Percentiles rank a stretch among this genome's conserved stretches.
Conservation (phyloP, 2,888 invertebrate genomes). For the Dasypogon diadema region DNA sequence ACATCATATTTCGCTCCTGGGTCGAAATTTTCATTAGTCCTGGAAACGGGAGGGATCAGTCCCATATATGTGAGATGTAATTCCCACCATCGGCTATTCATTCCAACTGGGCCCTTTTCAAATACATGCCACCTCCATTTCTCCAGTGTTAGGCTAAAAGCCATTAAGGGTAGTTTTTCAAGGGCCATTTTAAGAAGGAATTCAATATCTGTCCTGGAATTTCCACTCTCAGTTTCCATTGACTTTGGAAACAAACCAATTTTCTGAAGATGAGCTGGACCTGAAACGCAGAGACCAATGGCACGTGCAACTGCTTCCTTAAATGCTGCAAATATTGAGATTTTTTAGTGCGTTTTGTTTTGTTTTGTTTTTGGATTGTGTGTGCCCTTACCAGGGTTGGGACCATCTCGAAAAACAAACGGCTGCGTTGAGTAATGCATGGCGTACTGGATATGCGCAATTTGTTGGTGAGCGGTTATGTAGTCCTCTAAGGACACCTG, state of each 20-base stretch:
- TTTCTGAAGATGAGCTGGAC: conserved; percentile 80
- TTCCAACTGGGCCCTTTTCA: conserved; percentile 77
- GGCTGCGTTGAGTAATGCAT: conserved; percentile 82
- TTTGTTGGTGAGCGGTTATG: conserved; percentile 84
- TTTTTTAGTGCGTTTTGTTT: no score
- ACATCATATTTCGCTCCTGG: conserved; percentile 87
- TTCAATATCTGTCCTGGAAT: conserved; percentile 63
- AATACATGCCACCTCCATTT: conserved; percentile 88
- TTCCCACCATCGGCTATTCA: conserved; percentile 84
- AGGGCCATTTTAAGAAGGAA: conserved; percentile 80
- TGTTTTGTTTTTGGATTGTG: no score
- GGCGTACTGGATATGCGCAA: conserved; percentile 87
- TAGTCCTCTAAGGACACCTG: conserved; percentile 82
- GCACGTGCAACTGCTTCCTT: conserved; percentile 89
- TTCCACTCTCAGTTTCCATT: conserved; percentile 64
- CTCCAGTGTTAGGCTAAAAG: conserved; percentile 84
- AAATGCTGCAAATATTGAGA: conserved; percentile 74
- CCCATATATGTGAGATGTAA: conserved; percentile 80
- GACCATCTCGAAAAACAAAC: conserved; percentile 81
- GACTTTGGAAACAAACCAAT: conserved; percentile 77
- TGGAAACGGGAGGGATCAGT: conserved; percentile 76
- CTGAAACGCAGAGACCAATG: conserved; percentile 80
- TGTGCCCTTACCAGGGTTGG: conserved; percentile 86
- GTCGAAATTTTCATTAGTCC: conserved; percentile 83
- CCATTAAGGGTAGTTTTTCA: conserved; percentile 82